phyloP scores from a whole-genome alignment of 2,888 invertebrate species.

The Neocrepidodera transversa region DNA sequence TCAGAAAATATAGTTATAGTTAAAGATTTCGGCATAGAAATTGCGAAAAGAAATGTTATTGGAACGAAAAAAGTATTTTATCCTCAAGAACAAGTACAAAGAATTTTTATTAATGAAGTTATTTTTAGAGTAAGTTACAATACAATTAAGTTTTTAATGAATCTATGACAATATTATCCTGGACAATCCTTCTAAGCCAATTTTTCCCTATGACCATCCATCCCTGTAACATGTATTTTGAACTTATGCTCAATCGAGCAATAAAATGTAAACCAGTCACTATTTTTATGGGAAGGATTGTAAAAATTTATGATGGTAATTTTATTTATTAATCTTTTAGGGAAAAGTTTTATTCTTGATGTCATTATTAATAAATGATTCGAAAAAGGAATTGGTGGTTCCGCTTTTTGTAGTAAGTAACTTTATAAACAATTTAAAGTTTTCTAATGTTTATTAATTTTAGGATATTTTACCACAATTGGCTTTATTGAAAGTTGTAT shows the following conservation, averaged over 20 bases:
- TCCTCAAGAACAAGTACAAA: constrained; percentile 37
- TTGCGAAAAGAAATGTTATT: constrained; percentile 32
- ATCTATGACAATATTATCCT: too few species aligned
- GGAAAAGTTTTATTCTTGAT: constrained; percentile 35
- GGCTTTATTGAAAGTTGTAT: constrained; percentile 31
- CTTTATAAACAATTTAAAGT: not conserved
- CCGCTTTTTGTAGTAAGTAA: constrained; percentile 35
- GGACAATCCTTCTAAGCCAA: too few species aligned
- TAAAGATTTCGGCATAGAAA: constrained; percentile 35
- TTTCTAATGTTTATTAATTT: constrained; percentile 21
- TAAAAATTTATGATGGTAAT: not conserved
- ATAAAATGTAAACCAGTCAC: too few species aligned
- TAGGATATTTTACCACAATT: constrained; percentile 35
- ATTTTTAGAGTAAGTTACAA: constrained; percentile 33
- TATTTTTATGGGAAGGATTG: too few species aligned
- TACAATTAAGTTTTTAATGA: not conserved
- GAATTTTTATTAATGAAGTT: constrained; percentile 40
- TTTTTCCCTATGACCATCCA: too few species aligned
- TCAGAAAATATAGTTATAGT: constrained; percentile 32
- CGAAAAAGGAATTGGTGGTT: constrained; percentile 26
- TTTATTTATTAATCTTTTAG: constrained; percentile 27
- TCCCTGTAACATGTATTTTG: too few species aligned
- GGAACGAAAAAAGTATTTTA: constrained; percentile 33
- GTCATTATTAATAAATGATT: constrained; percentile 28
- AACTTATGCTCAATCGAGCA: too few species aligned